Evolutionary conservation across 2,888 invertebrate genomes (phyloP).

Genomic region (Phalera bucephala): DNA sequence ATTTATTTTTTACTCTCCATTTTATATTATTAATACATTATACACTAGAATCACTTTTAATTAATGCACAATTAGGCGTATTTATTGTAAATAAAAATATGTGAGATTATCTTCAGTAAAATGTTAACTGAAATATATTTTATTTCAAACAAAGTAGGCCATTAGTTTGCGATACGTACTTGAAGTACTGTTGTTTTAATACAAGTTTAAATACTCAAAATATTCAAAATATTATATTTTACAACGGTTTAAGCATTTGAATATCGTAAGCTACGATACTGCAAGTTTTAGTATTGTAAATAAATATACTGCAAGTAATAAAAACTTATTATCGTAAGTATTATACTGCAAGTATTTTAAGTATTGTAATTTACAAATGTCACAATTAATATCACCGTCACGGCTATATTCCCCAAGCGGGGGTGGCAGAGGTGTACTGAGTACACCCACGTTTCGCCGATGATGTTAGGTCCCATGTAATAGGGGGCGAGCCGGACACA

Average conservation of each 20-base stretch:
- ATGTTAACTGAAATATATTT: neutral
- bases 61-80: conserved; percentile 55
- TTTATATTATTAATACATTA: conserved; percentile 44
- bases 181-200: no score
- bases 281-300: no score
- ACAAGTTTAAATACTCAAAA: neutral
- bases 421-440: no score
- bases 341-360: neutral
- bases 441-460: no score
- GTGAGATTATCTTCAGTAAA: neutral
- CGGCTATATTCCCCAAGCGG: no score
- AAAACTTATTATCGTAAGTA: no score
- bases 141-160: neutral
- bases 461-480: no score
- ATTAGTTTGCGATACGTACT: no score
- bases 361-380: neutral
- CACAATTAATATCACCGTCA: neutral
- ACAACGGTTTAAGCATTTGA: neutral
- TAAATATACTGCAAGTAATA: no score
- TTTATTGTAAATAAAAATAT: conserved; percentile 31
- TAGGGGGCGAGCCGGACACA: no score
- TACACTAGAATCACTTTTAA: conserved; percentile 52
- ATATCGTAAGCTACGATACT: no score
- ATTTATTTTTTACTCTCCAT: conserved; percentile 26
- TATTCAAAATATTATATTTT: no score